phyloP scores from a whole-genome alignment of 2,888 invertebrate species.

The Dexiosoma caninum region DNA sequence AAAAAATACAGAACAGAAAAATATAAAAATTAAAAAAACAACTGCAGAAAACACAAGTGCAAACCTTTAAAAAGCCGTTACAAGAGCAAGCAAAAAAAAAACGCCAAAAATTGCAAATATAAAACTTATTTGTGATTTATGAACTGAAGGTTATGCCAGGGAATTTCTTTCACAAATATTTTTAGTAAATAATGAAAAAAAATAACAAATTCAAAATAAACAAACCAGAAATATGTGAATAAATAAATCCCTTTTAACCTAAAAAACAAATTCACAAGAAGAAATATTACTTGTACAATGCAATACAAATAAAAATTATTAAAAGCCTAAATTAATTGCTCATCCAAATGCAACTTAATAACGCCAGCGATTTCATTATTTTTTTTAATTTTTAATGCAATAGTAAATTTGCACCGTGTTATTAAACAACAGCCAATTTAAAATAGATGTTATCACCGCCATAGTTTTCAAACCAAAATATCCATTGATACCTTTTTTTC shows the following conservation, averaged over 20 bases:
- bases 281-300: not conserved
- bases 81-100: conserved; percentile 13
- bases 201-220: conserved; percentile 1
- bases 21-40: conserved; percentile 5
- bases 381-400: too few species aligned
- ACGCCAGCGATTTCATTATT: too few species aligned
- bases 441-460: too few species aligned
- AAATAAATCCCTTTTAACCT: conserved; percentile 35
- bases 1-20: conserved; percentile 1
- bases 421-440: too few species aligned
- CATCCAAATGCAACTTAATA: not conserved
- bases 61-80: conserved; percentile 53
- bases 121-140: conserved; percentile 58
- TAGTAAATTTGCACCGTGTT: too few species aligned
- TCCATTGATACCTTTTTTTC: too few species aligned
- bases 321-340: not conserved
- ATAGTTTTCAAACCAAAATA: too few species aligned
- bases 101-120: not conserved
- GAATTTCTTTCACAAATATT: conserved; percentile 6
- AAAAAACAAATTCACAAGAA: conserved; percentile 24
- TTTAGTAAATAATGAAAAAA: conserved; percentile 12
- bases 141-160: conserved; percentile 54
- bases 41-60: conserved; percentile 4
- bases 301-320: not conserved
- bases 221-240: not conserved